phyloP scores from a whole-genome alignment of 1,140 invertebrate genomes.

The Ceratosolen solmsi region DNA sequence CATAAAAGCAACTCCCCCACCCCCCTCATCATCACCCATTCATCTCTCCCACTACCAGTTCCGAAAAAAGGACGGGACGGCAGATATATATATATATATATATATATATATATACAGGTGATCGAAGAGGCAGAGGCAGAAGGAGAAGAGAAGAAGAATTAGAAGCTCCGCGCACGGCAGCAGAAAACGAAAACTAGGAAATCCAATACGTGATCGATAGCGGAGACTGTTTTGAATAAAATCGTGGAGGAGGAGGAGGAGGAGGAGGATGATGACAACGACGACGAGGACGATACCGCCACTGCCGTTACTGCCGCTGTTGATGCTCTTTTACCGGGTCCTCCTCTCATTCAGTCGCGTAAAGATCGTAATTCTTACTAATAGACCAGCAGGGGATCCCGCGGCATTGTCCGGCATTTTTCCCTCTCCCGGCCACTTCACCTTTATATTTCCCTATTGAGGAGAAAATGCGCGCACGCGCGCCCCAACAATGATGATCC shows the following conservation, averaged over 20 bases:
- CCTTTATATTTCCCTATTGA: slow-evolving; percentile 13
- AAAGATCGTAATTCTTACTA: slow-evolving; percentile 64
- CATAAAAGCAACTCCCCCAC: slow-evolving; percentile 31
- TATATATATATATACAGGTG: no score
- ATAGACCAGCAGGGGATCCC: slow-evolving; percentile 64
- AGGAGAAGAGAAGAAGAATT: slow-evolving; percentile 16
- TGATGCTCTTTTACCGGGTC: slow-evolving; percentile 6
- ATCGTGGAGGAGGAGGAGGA: neutral
- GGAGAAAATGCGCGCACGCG: neutral
- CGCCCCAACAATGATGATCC: neutral
- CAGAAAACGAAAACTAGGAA: no score
- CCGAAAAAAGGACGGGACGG: neutral
- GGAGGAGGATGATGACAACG: no score
- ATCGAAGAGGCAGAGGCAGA: neutral
- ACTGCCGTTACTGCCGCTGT: no score
- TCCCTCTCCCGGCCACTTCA: neutral
- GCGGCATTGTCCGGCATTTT: slow-evolving; percentile 1
- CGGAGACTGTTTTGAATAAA: slow-evolving; percentile 30
- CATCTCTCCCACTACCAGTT: no score
- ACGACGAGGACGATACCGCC: no score
- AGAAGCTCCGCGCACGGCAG: neutral
- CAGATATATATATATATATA: neutral
- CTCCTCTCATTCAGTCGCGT: neutral
- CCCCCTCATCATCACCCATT: neutral
- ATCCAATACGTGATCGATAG: slow-evolving; percentile 54